Evolutionary conservation across 2,113 vertebrate species (phyloP), one percentile per base, ranked within the genome.

Genomic region (Brienomyrus brachyistius): DNA sequence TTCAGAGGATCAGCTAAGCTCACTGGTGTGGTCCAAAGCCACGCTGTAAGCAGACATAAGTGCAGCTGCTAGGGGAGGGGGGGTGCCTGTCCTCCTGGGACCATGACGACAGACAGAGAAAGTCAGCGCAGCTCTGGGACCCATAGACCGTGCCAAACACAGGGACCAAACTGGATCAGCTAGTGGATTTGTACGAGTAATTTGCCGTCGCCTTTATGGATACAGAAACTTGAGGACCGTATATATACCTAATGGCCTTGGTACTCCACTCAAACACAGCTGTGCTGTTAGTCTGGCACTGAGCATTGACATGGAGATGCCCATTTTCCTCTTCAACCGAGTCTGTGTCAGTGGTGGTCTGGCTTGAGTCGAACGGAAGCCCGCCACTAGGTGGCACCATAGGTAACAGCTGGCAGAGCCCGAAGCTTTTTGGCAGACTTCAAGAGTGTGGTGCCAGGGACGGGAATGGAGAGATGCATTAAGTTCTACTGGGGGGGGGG

Each of bases 1-100:
- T 96, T 90, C 96, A 97, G 94, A 95, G 96, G 94, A 94, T 95
- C 93, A 96, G 94, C 94, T 96, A 95, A 94, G 91, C 90, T 10
- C 88, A 19, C 51, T 19, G 19, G 40, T 40, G 40, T 51, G 45
- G 47, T 77, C 23, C 62, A n/a, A 7, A n/a, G 4, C 74, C 35
- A 27, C 19, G 35, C 74, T 80, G 15, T 35, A 19, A 19, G 70
- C 62, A 31, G 62, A 31, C 62, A 31, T 4, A 70, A 27, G n/a
- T 70, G n/a, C n/a, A 31, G n/a, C 62, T 70, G 31, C 74, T 80
- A 40, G 15, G 31, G 74, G 66, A 74, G 66, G 31, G 27, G 27
- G 27, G 62, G 23, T 7, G 11, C 13, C 66, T 15, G 31, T 35
- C 66, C 66, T 74, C 66, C 27, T 31, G 27, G 66, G 66, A 35